phyloP scores from a whole-genome alignment of 1,140 invertebrate genomes.

The Episyrphus balteatus region DNA sequence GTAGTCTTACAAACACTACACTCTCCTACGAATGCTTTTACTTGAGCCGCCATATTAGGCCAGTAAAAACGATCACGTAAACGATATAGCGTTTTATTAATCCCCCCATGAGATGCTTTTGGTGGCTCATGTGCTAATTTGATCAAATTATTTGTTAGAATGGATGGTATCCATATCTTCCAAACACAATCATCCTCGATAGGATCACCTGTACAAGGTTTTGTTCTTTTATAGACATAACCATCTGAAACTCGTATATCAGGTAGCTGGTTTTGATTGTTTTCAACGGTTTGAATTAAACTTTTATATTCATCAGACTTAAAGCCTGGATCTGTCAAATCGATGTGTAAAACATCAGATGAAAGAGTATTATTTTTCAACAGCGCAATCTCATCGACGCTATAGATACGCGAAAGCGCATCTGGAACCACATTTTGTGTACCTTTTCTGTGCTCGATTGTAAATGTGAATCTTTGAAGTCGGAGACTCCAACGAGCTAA shows the following conservation, averaged over 20 bases:
- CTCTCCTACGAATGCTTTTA: background rate
- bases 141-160: background rate
- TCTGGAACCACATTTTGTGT: conserved; percentile 2
- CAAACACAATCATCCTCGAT: too few species aligned
- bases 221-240: conserved; percentile 8
- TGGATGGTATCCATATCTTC: too few species aligned
- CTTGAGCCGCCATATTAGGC: too few species aligned
- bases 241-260: conserved; percentile 6
- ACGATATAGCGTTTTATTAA: conserved; percentile 1
- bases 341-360: conserved; percentile 1
- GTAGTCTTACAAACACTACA: conserved; percentile 4
- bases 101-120: conserved; percentile 4
- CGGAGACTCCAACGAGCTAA: conserved; percentile 7
- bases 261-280: conserved; percentile 4
- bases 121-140: conserved; percentile 2
- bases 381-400: background rate
- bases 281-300: background rate
- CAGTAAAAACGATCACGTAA: too few species aligned
- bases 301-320: conserved; percentile 2
- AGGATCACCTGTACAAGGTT: too few species aligned
- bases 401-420: conserved; percentile 3
- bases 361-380: too few species aligned
- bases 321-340: conserved; percentile 3
- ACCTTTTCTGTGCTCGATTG: conserved; percentile 1
- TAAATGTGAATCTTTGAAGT: conserved; percentile 2